Conservation (phyloP, 2,888 invertebrate genomes). For the Boloria selene region DNA sequence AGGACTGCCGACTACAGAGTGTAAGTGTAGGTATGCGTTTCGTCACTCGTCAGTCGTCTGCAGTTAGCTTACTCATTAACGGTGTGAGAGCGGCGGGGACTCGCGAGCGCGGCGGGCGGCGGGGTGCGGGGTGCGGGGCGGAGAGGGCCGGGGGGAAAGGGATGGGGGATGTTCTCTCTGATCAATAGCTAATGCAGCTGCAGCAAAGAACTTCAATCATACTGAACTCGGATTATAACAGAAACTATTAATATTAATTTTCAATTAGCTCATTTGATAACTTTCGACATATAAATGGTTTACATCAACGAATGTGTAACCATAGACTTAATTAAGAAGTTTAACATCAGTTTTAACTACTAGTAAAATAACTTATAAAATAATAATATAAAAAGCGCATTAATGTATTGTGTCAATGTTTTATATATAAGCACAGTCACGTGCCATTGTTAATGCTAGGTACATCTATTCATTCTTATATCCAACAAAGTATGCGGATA, state of each 20-base stretch:
- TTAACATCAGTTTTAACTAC: no score
- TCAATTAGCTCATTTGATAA: neutral
- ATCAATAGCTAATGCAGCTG: slow-evolving; percentile 67
- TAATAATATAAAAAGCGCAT: no score
- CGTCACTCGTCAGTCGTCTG: slow-evolving; percentile 4
- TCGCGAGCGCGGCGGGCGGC: slow-evolving; percentile 35
- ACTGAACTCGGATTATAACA: slow-evolving; percentile 3
- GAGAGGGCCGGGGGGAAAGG: slow-evolving; percentile 27
- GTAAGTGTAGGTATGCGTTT: neutral
- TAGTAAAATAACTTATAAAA: no score
- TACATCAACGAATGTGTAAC: no score
- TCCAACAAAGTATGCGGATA: neutral
- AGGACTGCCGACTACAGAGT: no score
- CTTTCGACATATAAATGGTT: no score
- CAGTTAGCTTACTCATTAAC: slow-evolving; percentile 40
- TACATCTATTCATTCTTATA: neutral
- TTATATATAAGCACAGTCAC: no score
- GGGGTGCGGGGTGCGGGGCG: slow-evolving; percentile 31
- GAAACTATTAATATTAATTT: slow-evolving; percentile 3
- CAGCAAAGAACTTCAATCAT: slow-evolving; percentile 38
- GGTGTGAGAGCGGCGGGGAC: slow-evolving; percentile 33
- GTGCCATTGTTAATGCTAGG: no score
- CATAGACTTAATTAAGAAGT: no score
- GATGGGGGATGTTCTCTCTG: slow-evolving; percentile 26
- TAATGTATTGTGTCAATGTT: no score